Evolutionary conservation across 1,140 invertebrate genomes (phyloP), one percentile per base, ranked within the genome.

Genomic region (Psix sp.): DNA sequence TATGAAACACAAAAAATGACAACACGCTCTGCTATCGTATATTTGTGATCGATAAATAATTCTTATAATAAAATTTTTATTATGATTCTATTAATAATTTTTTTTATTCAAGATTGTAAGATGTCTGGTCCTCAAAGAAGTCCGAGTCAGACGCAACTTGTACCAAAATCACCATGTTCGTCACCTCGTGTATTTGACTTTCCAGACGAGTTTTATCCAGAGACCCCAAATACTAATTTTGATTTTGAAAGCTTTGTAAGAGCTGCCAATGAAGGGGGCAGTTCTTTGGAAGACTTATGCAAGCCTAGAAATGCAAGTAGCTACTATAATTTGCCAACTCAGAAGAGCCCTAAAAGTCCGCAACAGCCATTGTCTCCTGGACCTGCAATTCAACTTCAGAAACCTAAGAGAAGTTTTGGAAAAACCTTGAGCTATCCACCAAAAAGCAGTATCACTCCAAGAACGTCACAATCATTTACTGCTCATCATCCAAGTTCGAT

Each of bases 401-500:
- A 79, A n/a, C 66, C 78, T 0, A 77, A 77, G 0, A 83, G 79
- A 11, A 77, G 17, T 13, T 76, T 84, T n/a, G 76, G 74, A 0
- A 85, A 86, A 26, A 82, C 82, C 0, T 45, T 82, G 24, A 84
- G 81, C 13, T 84, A 84, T 38, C 81, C 82, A 3, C 73, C 80
- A 0, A 83, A 80, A 26, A 51, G 18, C 0, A 79, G 63, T 38
- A 77, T 10, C 18, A 67, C 42, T 33, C 52, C 40, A 35, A 70
- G 46, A 3, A 45, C 29, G 4, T 48, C 9, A 15, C 73, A 35
- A 24, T 63, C 21, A 15, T 46, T 42, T 10, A 49, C 52, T n/a
- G 39, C 49, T 40, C 46, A 62, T 6, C 63, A 80, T 13, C 65
- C 75, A 0, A 78, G 59, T 26, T 73, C 76, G 0, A 6, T 59